Evolutionary conservation across 2,797 vertebrate species (phyloP).

Genomic region (Merluccius polli): DNA sequence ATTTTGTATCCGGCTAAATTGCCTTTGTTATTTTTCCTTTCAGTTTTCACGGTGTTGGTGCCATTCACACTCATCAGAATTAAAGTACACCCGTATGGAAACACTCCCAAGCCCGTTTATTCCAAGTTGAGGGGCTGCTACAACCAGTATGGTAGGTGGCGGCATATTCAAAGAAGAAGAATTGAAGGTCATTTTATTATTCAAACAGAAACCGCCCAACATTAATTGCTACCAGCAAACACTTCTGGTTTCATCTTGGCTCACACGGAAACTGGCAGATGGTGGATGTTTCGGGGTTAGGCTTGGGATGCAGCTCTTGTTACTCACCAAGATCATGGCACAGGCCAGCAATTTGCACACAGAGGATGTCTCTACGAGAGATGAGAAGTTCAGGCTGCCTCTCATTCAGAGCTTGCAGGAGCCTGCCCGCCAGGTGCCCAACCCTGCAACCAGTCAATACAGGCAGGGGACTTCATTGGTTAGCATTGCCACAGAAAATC

Average conservation of each 20-base stretch:
- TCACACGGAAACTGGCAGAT: background rate
- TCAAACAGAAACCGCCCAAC: no score
- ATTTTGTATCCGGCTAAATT: no score
- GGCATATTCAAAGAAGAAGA: no score
- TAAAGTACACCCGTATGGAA: no score
- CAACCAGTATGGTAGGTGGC: no score
- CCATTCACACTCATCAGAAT: no score
- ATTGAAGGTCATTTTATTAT: no score
- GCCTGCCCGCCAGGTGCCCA: constrained; percentile 82
- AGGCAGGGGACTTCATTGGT: background rate
- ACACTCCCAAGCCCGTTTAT: no score
- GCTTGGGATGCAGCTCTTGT: background rate
- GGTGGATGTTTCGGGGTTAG: background rate
- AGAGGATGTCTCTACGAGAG: constrained; percentile 81
- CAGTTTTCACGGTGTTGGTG: no score
- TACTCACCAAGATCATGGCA: constrained; percentile 92
- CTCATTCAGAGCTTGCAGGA: constrained; percentile 77
- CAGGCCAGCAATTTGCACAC: constrained; percentile 94
- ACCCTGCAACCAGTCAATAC: constrained; percentile 71
- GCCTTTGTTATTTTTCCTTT: no score
- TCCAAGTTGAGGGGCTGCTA: no score
- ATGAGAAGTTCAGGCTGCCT: constrained; percentile 86
- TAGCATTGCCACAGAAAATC: background rate
- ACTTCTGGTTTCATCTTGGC: background rate
- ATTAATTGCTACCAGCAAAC: background rate